Conservation (phyloP, 2,797 vertebrate genomes). For the Decapterus maruadsi region DNA sequence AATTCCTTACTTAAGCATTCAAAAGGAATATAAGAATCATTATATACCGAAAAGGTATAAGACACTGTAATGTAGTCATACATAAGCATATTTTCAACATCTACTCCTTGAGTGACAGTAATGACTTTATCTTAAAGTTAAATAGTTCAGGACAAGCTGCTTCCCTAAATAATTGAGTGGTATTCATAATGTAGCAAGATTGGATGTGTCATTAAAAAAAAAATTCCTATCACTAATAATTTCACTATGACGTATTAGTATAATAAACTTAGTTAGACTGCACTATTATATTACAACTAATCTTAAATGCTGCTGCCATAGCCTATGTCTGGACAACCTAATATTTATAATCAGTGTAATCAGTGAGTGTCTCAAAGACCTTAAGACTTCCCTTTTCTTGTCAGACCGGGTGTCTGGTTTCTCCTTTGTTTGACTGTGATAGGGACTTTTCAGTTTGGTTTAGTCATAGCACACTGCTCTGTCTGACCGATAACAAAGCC, state of each 20-base stretch:
- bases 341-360: constrained; percentile 4
- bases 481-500: constrained; percentile 13
- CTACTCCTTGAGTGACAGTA: background rate
- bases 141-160: background rate
- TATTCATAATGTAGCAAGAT: background rate
- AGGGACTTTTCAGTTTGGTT: constrained; percentile 60
- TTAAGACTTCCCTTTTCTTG: constrained; percentile 16
- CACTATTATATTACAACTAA: background rate
- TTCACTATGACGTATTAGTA: background rate
- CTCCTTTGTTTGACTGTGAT: constrained; percentile 53
- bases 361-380: constrained; percentile 3
- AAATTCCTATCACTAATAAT: background rate
- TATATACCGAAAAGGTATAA: too few species aligned
- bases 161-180: background rate
- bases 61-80: too few species aligned
- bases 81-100: too few species aligned
- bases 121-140: background rate
- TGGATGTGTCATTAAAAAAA: background rate
- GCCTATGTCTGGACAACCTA: background rate
- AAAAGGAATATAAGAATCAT: too few species aligned
- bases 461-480: constrained; percentile 62
- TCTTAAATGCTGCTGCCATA: too few species aligned
- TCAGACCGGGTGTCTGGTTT: constrained; percentile 35
- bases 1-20: too few species aligned
- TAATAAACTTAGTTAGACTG: background rate